Conservation (phyloP, 1,140 invertebrate genomes). For the Hyphantria cunea region DNA sequence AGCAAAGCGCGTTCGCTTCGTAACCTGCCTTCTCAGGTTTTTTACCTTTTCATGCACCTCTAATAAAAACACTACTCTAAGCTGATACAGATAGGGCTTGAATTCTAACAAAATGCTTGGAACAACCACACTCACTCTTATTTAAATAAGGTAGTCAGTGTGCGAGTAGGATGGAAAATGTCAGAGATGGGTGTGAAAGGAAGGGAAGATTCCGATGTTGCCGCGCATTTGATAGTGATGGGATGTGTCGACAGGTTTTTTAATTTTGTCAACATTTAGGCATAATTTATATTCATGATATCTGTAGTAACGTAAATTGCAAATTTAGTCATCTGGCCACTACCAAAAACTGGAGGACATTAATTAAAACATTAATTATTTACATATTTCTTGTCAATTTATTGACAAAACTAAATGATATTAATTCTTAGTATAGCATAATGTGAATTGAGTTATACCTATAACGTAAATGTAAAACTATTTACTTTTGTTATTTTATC, state of each 20-base stretch:
- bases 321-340: too few relatives aligned
- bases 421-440: too few relatives aligned
- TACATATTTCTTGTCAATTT: too few relatives aligned
- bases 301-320: too few relatives aligned
- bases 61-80: constrained; percentile 41
- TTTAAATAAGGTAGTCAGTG: constrained; percentile 78
- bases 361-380: too few relatives aligned
- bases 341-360: too few relatives aligned
- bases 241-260: constrained; percentile 13
- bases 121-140: constrained; percentile 65
- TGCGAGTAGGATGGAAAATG: constrained; percentile 48
- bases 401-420: too few relatives aligned
- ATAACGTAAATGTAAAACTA: too few relatives aligned
- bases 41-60: constrained; percentile 49
- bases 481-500: too few relatives aligned
- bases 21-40: constrained; percentile 63
- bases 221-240: constrained; percentile 60
- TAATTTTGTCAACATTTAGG: not conserved
- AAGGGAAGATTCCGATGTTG: constrained; percentile 61
- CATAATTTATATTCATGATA: too few relatives aligned
- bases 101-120: constrained; percentile 38
- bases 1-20: constrained; percentile 52
- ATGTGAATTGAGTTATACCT: too few relatives aligned
- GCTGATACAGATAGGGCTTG: constrained; percentile 35
- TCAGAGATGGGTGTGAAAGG: constrained; percentile 51